Percentiles rank a stretch among this genome's conserved stretches.
These are phyloP conservation scores for Drosophila aff. DNA, from an alignment of 1,140 invertebrate genomes.

Conservation along the genomic window DNA sequence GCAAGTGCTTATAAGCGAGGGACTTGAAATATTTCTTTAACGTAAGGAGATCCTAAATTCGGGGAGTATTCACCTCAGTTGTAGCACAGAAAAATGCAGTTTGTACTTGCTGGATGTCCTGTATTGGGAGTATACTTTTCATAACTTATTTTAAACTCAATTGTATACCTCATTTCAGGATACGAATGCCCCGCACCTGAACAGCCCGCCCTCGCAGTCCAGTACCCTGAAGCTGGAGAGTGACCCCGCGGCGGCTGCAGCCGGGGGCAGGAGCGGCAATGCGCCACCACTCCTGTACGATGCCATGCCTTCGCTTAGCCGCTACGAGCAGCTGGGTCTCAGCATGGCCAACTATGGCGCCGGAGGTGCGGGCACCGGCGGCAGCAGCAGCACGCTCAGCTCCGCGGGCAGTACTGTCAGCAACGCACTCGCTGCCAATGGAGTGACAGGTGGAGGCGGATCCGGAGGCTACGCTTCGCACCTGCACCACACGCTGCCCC, in stretches of 20 bases:
- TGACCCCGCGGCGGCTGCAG: slow-evolving; percentile 41
- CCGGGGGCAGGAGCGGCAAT: slow-evolving; percentile 46
- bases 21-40: background rate
- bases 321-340: slow-evolving; percentile 77
- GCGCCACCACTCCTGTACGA: slow-evolving; percentile 71
- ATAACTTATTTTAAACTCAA: too few species aligned
- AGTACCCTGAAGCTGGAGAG: slow-evolving; percentile 79
- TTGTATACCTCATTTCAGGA: slow-evolving; percentile 57
- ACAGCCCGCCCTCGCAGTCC: slow-evolving; percentile 81
- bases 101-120: background rate
- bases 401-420: slow-evolving; percentile 63
- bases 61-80: background rate
- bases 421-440: slow-evolving; percentile 39
- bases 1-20: background rate
- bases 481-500: slow-evolving; percentile 72
- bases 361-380: slow-evolving; percentile 34
- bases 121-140: background rate
- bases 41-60: background rate
- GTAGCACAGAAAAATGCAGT: background rate
- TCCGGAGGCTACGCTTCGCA: slow-evolving; percentile 53
- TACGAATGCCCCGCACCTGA: slow-evolving; percentile 67
- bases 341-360: slow-evolving; percentile 64
- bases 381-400: slow-evolving; percentile 72
- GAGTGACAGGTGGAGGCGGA: slow-evolving; percentile 16
- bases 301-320: slow-evolving; percentile 77